Evolutionary conservation across 2,888 invertebrate genomes (phyloP), one percentile per base, ranked within the genome.

Genomic region (Lasius fuliginosus): DNA sequence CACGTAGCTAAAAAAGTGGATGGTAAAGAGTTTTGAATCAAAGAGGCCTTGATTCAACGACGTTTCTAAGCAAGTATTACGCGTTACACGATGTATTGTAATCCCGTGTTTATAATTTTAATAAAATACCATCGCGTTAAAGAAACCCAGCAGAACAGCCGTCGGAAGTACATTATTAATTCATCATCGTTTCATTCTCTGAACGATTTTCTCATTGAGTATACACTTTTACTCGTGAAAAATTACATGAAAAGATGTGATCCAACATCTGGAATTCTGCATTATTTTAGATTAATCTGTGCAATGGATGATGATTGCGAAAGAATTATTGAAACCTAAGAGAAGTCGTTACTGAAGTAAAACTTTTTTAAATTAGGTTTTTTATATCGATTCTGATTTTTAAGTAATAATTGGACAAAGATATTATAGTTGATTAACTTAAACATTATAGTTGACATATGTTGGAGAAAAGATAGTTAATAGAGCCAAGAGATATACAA

Each of bases 31-130:
- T 86, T 88, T 91, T 92, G 92, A 92, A 92, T 92, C 92, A 92
- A 90, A 89, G 92, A 91, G 92, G 92, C 92, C 92, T 92, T 92
- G 92, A 92, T 92, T 92, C 92, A 92, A 92, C 92, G 92, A 92
- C 90, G 91, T 92, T 92, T 92, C 90, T 92, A 92, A 90, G 81
- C 85, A 89, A 90, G 89, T 90, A 91, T 87, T 89, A 90, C 90
- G 89, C 89, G 90, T 90, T 91, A 92, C 89, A 87, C 90, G 86
- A 91, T 91, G 89, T 91, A 92, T 87, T 92, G 90, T 92, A 92
- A 92, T 89, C 91, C 88, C 92, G 90, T 92, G 92, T 92, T 92
- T 92, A 92, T 92, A 92, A 92, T 92, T 92, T 92, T 92, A 92
- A 92, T 92, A 92, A 92, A 92, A 92, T 91, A 91, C 92, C 90